phyloP scores from a whole-genome alignment of 2,113 vertebrate genomes.

The Chlorodrepanis virens region DNA sequence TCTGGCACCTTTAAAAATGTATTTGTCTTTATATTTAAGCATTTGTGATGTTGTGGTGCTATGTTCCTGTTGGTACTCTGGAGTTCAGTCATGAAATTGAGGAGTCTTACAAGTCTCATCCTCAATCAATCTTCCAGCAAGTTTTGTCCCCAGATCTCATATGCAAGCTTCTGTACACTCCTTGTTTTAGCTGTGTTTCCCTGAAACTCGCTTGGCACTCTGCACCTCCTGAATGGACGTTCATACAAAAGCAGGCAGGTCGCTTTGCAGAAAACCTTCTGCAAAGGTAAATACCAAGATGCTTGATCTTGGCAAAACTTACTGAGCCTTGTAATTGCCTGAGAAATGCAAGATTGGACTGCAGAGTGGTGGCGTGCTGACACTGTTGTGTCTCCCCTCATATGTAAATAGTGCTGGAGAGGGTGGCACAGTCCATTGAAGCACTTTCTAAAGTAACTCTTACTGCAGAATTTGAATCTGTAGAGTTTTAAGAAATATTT shows the following conservation, averaged over 20 bases:
- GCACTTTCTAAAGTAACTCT: neutral
- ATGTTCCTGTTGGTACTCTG: neutral
- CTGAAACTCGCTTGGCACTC: neutral
- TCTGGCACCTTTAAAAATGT: neutral
- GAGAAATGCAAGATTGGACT: neutral
- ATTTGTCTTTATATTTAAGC: neutral
- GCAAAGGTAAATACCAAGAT: neutral
- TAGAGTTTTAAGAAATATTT: neutral
- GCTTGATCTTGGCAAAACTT: neutral
- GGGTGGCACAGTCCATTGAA: neutral
- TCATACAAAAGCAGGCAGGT: neutral
- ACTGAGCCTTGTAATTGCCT: neutral
- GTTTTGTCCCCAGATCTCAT: neutral
- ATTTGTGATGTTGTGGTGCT: neutral
- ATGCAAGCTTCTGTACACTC: neutral
- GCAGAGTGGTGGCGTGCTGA: fast-evolving
- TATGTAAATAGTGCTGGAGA: neutral
- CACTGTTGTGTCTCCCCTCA: neutral
- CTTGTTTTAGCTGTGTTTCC: neutral
- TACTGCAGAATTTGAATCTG: neutral
- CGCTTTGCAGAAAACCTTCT: neutral
- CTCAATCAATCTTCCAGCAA: neutral
- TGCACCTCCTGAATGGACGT: neutral
- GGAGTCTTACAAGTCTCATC: neutral
- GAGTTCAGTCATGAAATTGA: neutral